Conservation (phyloP, 2,113 vertebrate genomes). For the Ciconia boyciana region DNA sequence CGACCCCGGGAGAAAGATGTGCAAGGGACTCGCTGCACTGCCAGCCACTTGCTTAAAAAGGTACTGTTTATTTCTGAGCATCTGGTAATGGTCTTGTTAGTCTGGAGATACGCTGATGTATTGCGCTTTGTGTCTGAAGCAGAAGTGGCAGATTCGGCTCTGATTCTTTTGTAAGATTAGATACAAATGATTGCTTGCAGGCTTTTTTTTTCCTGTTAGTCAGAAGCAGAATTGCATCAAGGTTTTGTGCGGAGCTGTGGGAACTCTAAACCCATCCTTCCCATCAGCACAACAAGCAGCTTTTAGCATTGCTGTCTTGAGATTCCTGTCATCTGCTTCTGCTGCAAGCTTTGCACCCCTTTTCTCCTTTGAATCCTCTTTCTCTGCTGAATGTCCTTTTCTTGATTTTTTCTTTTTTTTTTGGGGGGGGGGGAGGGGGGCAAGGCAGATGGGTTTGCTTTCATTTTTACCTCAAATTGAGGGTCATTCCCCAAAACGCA, state of each 20-base stretch:
- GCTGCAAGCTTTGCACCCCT: not conserved
- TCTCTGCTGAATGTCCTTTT: not conserved
- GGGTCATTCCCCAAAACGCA: not conserved
- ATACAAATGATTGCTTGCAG: not conserved
- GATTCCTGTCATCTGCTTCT: not conserved
- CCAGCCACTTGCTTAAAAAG: slow-evolving; percentile 93
- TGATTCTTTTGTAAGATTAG: not conserved
- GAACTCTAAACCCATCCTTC: not conserved
- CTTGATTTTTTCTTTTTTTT: not conserved
- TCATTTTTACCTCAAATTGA: not conserved
- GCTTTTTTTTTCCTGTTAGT: not conserved
- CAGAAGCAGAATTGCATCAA: not conserved
- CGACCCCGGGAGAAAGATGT: slow-evolving; percentile 76
- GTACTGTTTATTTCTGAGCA: slow-evolving; percentile 73
- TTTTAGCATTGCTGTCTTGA: not conserved
- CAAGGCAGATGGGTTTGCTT: not conserved
- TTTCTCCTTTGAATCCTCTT: not conserved
- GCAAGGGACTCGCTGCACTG: slow-evolving; percentile 89
- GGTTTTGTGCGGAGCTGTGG: not conserved
- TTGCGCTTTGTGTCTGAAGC: not conserved
- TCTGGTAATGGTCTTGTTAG: not conserved
- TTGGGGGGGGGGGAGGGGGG: not conserved
- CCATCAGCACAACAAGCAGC: not conserved
- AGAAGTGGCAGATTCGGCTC: not conserved
- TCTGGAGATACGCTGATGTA: not conserved